These are phyloP conservation scores for Trissonchulus sp. DNA, from an alignment of 2,888 invertebrate species.

Conservation along the genomic window DNA sequence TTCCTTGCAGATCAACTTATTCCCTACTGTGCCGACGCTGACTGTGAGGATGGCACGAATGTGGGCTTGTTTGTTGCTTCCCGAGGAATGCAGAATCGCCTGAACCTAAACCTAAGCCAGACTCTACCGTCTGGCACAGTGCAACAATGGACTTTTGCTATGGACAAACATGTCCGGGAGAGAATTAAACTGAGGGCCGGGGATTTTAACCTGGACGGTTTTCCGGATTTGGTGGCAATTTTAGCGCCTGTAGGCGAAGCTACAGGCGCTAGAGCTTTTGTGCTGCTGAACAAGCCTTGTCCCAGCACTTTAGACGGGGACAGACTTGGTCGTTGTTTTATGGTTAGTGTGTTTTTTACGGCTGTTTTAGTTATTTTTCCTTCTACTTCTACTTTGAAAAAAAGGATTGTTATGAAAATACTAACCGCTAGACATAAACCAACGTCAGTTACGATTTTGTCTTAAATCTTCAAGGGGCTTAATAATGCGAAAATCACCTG, in stretches of 20 bases:
- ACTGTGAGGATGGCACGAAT: background rate
- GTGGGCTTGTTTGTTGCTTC: background rate
- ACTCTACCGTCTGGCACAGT: background rate
- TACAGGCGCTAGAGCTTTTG: conserved; percentile 23
- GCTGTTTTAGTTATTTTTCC: no score
- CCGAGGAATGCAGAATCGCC: background rate
- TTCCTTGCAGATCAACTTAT: background rate
- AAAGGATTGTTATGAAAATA: no score
- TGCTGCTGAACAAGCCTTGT: background rate
- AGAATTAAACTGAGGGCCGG: conserved; percentile 45
- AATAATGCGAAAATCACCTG: no score
- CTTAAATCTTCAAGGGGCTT: no score
- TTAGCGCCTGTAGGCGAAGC: conserved; percentile 26
- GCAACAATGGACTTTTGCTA: background rate
- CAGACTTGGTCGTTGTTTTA: background rate
- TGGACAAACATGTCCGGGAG: conserved; percentile 8
- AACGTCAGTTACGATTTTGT: no score
- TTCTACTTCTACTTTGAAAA: no score
- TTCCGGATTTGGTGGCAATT: conserved; percentile 42
- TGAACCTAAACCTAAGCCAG: background rate
- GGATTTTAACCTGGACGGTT: conserved; percentile 46
- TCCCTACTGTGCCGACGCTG: background rate
- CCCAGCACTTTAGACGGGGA: background rate
- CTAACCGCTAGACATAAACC: no score
- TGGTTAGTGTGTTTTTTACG: background rate